phyloP scores from a whole-genome alignment of 2,113 vertebrate species.

The Xenus cinereus region DNA sequence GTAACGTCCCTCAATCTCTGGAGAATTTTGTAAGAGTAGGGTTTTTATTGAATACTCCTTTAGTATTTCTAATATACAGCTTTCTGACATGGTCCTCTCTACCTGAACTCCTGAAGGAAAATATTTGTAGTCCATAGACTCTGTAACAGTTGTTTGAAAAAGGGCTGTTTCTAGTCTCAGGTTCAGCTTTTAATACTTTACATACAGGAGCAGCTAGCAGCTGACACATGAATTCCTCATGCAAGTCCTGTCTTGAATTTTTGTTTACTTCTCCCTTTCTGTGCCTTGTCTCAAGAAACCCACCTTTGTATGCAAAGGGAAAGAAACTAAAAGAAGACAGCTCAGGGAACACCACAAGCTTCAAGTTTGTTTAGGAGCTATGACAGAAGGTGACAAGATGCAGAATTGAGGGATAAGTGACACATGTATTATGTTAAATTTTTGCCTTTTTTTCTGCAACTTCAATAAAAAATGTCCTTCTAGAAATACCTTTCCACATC shows the following conservation, averaged over 20 bases:
- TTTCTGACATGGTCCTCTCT: not conserved
- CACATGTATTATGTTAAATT: not conserved
- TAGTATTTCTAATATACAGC: not conserved
- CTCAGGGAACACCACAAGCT: not conserved
- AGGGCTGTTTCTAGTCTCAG: not conserved
- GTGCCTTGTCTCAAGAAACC: not conserved
- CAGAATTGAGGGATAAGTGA: not conserved
- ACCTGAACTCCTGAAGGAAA: not conserved
- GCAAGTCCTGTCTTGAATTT: not conserved
- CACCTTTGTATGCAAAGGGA: not conserved
- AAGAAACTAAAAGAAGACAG: not conserved
- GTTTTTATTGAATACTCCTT: not conserved
- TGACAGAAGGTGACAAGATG: not conserved
- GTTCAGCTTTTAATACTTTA: not conserved
- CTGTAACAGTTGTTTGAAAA: not conserved
- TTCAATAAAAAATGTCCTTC: not conserved
- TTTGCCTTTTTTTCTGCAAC: not conserved
- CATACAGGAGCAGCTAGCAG: not conserved
- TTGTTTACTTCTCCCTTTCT: not conserved
- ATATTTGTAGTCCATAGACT: not conserved
- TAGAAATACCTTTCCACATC: slow-evolving; percentile 91
- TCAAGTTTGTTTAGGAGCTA: not conserved
- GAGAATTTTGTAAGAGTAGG: not conserved
- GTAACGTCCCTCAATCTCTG: not conserved
- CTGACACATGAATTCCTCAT: not conserved